Conservation (phyloP, 2,888 invertebrate genomes). For the Carterocephalus palaemon region DNA sequence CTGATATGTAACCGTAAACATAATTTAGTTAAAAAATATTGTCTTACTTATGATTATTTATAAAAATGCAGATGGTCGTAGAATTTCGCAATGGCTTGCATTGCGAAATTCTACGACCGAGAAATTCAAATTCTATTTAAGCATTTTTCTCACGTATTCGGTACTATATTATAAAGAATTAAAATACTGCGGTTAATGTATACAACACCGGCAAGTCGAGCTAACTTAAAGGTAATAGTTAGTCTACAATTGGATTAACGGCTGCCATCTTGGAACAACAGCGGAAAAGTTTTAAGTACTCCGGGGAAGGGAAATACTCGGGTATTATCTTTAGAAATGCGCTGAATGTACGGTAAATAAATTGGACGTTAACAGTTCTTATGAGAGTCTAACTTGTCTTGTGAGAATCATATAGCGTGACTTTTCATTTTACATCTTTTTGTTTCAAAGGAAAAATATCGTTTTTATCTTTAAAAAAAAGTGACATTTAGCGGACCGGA, state of each 20-base stretch:
- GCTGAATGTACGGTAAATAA: conserved; percentile 7
- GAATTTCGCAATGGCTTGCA: too few species aligned
- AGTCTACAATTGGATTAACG: conserved; percentile 23
- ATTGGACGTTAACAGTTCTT: conserved; percentile 4
- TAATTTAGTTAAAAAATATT: too few species aligned
- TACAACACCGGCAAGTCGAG: conserved; percentile 12
- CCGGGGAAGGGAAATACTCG: conserved; percentile 14
- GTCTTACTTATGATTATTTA: too few species aligned
- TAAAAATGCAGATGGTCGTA: too few species aligned
- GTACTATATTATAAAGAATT: conserved; percentile 1
- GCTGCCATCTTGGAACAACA: conserved; percentile 23
- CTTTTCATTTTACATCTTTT: background rate
- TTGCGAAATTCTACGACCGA: too few species aligned
- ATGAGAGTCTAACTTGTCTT: too few species aligned
- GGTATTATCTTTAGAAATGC: conserved; percentile 14
- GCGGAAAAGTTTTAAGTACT: conserved; percentile 21
- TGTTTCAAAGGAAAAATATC: background rate
- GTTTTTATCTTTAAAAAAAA: too few species aligned
- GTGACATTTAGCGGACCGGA: too few species aligned
- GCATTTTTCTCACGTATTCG: background rate
- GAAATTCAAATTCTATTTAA: background rate
- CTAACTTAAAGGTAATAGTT: conserved; percentile 24
- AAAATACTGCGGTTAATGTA: conserved; percentile 14
- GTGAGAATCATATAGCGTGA: too few species aligned
- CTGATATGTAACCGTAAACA: too few species aligned